Conservation (phyloP, 1,140 invertebrate species). For the Heliconius hewitsoni region DNA sequence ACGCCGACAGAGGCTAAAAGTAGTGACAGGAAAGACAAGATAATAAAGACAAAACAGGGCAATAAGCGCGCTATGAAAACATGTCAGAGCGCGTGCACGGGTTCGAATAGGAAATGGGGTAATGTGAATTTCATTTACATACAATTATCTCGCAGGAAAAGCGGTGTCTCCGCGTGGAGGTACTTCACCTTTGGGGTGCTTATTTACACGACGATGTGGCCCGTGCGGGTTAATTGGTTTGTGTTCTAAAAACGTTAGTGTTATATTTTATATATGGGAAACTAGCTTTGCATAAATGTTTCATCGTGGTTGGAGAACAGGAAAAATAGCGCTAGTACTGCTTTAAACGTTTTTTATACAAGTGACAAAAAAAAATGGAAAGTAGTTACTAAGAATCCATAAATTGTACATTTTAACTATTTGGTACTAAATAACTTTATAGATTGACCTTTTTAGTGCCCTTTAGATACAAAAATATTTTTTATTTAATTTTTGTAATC, state of each 20-base stretch:
- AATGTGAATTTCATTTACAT: constrained; percentile 79
- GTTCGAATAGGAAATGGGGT: constrained; percentile 65
- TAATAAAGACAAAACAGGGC: constrained; percentile 70
- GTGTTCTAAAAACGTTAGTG: constrained; percentile 2
- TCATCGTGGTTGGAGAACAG: not conserved
- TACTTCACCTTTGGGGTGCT: constrained; percentile 49
- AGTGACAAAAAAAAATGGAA: not conserved
- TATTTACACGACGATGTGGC: constrained; percentile 62
- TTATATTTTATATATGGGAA: not conserved
- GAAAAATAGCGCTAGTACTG: too few species aligned
- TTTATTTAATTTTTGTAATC: too few species aligned
- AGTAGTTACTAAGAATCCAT: too few species aligned
- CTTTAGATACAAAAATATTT: too few species aligned
- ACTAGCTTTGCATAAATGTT: not conserved
- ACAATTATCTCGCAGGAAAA: constrained; percentile 70
- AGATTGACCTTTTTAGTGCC: too few species aligned
- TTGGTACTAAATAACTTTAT: too few species aligned
- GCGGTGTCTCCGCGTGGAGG: constrained; percentile 51
- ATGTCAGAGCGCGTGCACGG: constrained; percentile 53
- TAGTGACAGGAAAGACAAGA: constrained; percentile 59
- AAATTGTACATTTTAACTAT: too few species aligned
- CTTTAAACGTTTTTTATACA: not conserved
- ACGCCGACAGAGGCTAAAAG: constrained; percentile 40
- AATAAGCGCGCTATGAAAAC: constrained; percentile 68
- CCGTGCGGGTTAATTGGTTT: constrained; percentile 55